These are phyloP conservation scores for Gonioctena quinquepunctata DNA, from an alignment of 1,140 invertebrate species.

Conservation along the genomic window DNA sequence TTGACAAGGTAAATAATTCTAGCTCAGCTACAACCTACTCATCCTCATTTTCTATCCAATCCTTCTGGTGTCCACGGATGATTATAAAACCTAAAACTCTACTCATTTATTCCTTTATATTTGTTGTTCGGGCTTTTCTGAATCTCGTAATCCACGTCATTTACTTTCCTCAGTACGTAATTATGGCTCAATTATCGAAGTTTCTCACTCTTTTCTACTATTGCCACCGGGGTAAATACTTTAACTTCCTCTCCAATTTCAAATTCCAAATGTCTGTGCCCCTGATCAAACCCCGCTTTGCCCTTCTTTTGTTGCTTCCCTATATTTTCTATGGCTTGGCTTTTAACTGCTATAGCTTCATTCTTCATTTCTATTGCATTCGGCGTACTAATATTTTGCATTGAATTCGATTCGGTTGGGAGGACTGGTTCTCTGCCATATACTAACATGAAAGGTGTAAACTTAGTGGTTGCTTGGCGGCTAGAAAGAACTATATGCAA, in stretches of 20 bases:
- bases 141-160: not conserved
- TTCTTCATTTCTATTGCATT: not conserved
- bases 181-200: not conserved
- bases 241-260: slow-evolving; percentile 13
- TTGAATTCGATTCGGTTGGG: slow-evolving; percentile 25
- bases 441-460: slow-evolving; percentile 18
- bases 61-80: no score
- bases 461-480: slow-evolving; percentile 32
- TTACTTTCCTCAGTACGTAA: not conserved
- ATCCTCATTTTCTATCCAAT: no score
- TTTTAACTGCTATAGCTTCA: not conserved
- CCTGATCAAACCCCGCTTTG: not conserved
- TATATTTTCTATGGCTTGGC: not conserved
- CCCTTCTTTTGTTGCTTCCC: not conserved
- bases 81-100: no score
- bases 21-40: no score
- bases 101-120: no score
- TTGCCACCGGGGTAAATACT: slow-evolving; percentile 24
- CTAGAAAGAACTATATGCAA: slow-evolving; percentile 27
- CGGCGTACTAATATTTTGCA: not conserved
- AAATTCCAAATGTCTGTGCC: not conserved
- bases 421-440: slow-evolving; percentile 29
- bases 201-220: slow-evolving; percentile 24
- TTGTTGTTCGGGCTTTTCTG: no score
- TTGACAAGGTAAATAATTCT: no score